phyloP scores from a whole-genome alignment of 1,140 invertebrate genomes.

The Cataglyphis hispanica region DNA sequence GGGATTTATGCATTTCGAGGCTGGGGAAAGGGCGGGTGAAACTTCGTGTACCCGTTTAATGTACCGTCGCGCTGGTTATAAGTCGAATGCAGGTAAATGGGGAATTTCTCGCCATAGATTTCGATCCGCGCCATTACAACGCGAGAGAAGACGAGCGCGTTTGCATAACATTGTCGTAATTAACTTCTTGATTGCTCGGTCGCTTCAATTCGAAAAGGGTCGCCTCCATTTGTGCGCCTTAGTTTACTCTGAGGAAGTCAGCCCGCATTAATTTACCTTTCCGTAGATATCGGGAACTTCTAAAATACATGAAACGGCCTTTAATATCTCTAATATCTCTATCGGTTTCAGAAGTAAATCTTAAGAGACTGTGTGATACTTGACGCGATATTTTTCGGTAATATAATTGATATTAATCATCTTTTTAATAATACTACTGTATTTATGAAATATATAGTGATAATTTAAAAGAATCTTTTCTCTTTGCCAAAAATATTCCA shows the following conservation, averaged over 20 bases:
- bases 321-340: slow-evolving; percentile 7
- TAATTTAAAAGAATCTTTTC: background rate
- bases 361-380: background rate
- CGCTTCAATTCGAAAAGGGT: slow-evolving; percentile 44
- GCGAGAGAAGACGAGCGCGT: slow-evolving; percentile 49
- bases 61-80: slow-evolving; percentile 44
- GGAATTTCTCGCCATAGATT: slow-evolving; percentile 46
- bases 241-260: slow-evolving; percentile 34
- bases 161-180: slow-evolving; percentile 64
- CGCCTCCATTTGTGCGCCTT: slow-evolving; percentile 49
- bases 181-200: slow-evolving; percentile 61
- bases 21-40: background rate
- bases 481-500: background rate
- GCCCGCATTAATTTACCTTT: slow-evolving; percentile 57
- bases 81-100: slow-evolving; percentile 56
- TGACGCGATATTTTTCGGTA: slow-evolving; percentile 1
- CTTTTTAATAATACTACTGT: background rate
- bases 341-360: background rate
- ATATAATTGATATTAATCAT: background rate
- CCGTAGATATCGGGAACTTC: slow-evolving; percentile 32
- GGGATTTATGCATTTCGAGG: slow-evolving; percentile 54
- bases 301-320: background rate
- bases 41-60: slow-evolving; percentile 51
- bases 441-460: slow-evolving; percentile 16
- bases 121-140: slow-evolving; percentile 47